These are phyloP conservation scores for Neria commutata DNA, from an alignment of 2,888 invertebrate species.

Conservation along the genomic window DNA sequence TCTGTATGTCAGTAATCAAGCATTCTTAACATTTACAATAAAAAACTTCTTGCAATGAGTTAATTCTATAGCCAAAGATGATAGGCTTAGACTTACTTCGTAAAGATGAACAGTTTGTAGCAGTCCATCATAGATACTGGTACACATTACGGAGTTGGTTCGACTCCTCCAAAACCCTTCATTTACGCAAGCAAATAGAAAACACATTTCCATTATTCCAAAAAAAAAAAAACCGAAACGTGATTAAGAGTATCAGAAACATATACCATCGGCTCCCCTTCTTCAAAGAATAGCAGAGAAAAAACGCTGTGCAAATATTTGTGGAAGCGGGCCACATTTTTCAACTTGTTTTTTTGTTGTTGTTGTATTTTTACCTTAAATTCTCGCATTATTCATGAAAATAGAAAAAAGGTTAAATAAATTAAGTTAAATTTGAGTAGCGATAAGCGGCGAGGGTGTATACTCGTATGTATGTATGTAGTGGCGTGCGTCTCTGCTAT, in stretches of 20 bases:
- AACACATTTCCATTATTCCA: not conserved
- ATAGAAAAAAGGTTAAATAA: constrained; percentile 49
- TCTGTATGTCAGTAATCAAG: too few relatives aligned
- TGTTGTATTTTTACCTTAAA: constrained; percentile 18
- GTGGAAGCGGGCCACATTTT: constrained; percentile 50
- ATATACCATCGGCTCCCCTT: constrained; percentile 7
- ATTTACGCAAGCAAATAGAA: not conserved
- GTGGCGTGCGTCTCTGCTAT: constrained; percentile 29
- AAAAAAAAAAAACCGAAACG: constrained; percentile 18
- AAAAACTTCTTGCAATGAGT: too few relatives aligned
- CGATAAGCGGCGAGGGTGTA: constrained; percentile 31
- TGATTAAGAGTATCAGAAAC: constrained; percentile 14
- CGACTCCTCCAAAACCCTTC: too few relatives aligned
- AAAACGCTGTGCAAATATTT: constrained; percentile 61
- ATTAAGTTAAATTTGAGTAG: constrained; percentile 28
- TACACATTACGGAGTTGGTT: too few relatives aligned
- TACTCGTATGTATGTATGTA: constrained; percentile 1
- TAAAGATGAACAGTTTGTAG: too few relatives aligned
- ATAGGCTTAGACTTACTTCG: too few relatives aligned
- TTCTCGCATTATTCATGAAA: constrained; percentile 15
- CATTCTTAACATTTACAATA: too few relatives aligned
- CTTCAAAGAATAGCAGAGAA: constrained; percentile 32
- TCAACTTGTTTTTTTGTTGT: constrained; percentile 28
- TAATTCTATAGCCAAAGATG: too few relatives aligned
- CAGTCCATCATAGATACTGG: too few relatives aligned